These are phyloP conservation scores for Pelusios castaneus DNA, from an alignment of 2,113 vertebrate species.

Conservation along the genomic window DNA sequence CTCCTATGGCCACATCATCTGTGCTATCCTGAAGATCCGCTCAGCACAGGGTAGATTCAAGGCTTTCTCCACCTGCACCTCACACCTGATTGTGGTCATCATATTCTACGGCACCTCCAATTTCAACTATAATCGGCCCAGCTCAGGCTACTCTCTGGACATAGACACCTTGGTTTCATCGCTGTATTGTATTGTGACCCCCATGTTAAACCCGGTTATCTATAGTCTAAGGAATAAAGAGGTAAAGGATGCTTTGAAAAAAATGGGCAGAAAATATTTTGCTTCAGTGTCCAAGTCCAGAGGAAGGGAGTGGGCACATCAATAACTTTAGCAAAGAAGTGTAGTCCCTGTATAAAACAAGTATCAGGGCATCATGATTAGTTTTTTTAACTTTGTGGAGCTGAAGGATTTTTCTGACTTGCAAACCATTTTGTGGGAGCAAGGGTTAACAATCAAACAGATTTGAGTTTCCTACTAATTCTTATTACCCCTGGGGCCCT, in stretches of 20 bases:
- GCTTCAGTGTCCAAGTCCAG: neutral
- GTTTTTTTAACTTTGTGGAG: neutral
- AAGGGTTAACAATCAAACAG: neutral
- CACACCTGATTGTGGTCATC: constrained; percentile 53
- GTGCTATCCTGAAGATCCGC: constrained; percentile 4
- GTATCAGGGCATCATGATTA: neutral
- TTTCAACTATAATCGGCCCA: constrained; percentile 59
- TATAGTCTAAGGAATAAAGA: constrained; percentile 66
- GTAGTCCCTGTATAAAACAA: neutral
- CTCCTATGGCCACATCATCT: constrained; percentile 24
- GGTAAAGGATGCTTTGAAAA: constrained; percentile 46
- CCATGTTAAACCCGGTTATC: constrained; percentile 68
- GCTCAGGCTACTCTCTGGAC: constrained; percentile 41
- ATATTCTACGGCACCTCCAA: constrained; percentile 63
- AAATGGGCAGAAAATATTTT: constrained; percentile 11
- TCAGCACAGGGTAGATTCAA: constrained; percentile 6
- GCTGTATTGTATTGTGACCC: constrained; percentile 57
- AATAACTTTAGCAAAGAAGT: neutral
- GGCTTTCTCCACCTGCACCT: constrained; percentile 50
- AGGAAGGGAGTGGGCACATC: neutral
- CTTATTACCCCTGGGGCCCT: neutral
- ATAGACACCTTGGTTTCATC: constrained; percentile 61
- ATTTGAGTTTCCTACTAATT: neutral
- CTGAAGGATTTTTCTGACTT: neutral
- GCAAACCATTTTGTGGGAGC: neutral